phyloP scores from a whole-genome alignment of 2,113 vertebrate genomes.

The Vulpes ferrilata region DNA sequence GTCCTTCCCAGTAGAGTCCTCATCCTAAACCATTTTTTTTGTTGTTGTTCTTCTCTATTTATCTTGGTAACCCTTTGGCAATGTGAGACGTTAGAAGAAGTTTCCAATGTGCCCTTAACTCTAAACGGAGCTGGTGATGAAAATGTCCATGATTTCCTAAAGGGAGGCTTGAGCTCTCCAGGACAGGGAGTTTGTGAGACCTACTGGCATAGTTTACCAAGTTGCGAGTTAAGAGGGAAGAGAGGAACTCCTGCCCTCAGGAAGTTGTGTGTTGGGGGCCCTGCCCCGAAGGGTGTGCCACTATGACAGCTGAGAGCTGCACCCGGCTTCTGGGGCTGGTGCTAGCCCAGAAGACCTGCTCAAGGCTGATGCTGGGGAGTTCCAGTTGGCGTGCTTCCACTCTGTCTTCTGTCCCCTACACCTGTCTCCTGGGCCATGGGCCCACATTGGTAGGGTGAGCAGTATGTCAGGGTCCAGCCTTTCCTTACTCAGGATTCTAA shows the following conservation, averaged over 20 bases:
- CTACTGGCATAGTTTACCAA: background rate
- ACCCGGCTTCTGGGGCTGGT: background rate
- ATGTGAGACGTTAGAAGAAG: constrained; percentile 12
- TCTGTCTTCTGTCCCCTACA: background rate
- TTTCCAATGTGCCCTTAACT: constrained; percentile 3
- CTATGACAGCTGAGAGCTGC: background rate
- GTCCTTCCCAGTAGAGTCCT: background rate
- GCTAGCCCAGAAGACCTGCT: constrained; percentile 10
- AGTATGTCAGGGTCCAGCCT: background rate
- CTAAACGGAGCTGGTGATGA: background rate
- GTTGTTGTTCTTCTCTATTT: background rate
- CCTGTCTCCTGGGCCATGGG: background rate
- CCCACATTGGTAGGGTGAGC: background rate
- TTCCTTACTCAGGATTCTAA: background rate
- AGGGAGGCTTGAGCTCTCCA: background rate
- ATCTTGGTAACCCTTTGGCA: constrained; percentile 23
- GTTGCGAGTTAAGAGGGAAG: background rate
- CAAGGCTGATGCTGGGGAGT: background rate
- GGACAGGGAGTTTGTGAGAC: background rate
- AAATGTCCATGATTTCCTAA: background rate
- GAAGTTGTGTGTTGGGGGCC: background rate
- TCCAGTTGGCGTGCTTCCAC: background rate
- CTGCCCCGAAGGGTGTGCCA: background rate
- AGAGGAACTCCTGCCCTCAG: background rate
- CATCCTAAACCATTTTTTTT: constrained; percentile 17